Evolutionary conservation across 2,113 vertebrate genomes (phyloP), one percentile per base, ranked within the genome.

Genomic region (Drymodes brunneopygia): DNA sequence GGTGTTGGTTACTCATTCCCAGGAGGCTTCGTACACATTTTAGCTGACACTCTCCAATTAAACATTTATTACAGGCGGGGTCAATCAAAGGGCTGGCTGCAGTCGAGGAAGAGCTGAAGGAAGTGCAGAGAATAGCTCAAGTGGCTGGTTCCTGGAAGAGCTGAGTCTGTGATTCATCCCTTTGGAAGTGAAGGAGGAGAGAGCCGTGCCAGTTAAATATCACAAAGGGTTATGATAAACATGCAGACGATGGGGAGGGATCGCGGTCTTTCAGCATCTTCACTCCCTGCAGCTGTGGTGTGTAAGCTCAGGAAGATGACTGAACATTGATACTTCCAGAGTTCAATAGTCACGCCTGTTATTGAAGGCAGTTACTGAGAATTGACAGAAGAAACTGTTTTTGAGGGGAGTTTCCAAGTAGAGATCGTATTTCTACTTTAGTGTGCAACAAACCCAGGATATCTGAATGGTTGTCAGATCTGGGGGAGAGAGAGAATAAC

Each of bases 81-180:
- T 95, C 93, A 96, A 57, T 81, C 81, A 45, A 29, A 95, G 94
- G 90, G 64, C 90, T 96, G 94, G 90, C 85, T 67, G 85, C 1
- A 25, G 92, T 7, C n/a, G 61, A 92, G 85, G 88, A 96, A 62
- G 88, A 86, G 75, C 45, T 56, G 93, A 66, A 92, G 93, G 92
- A 93, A 95, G 53, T 36, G 72, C 75, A 83, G 64, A 65, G 78
- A 91, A 69, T 54, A 94, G 73, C 77, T 96, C 2, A 69, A 94
- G 94, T 95, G 86, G 81, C 72, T 71, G 90, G 67, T 96, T 97
- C 94, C 95, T 96, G 90, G 93, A 97, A 83, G 47, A 50, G 6
- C 51, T 0, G 10, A 81, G 67, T 12, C 85, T 78, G 51, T 94
- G 92, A 97, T 81, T 96, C 90, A 95, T 93, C 79, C 56, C 11